Conservation (phyloP, 2,888 invertebrate species). For the Tenthredo livida region DNA sequence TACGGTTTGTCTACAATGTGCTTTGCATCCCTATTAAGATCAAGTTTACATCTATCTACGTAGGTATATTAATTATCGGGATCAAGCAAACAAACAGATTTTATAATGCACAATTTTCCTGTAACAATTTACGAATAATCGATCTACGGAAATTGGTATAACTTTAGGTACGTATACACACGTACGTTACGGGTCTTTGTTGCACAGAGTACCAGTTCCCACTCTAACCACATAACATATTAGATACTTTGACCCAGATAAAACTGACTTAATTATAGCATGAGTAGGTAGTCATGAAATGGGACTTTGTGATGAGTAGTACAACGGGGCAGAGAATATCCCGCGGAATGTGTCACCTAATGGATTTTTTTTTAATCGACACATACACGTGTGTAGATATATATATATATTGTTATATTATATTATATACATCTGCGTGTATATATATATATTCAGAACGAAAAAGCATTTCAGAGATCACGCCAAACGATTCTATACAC, state of each 20-base stretch:
- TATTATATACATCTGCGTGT: not conserved
- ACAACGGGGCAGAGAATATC: conserved; percentile 16
- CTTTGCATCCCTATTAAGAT: conserved; percentile 11
- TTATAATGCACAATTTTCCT: not conserved
- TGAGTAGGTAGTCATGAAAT: conserved; percentile 35
- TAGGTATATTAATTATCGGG: not conserved
- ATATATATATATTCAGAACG: not conserved
- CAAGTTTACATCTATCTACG: not conserved
- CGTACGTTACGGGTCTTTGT: not conserved
- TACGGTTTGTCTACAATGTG: not conserved
- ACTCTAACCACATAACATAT: conserved; percentile 23
- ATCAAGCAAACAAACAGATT: not conserved
- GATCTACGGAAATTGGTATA: not conserved
- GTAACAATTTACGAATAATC: not conserved
- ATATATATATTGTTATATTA: not conserved
- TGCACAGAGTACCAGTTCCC: not conserved
- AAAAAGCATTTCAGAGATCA: conserved; percentile 11
- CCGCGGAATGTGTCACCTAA: conserved; percentile 36
- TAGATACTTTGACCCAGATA: conserved; percentile 51
- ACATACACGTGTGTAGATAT: not conserved
- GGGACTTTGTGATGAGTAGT: conserved; percentile 22
- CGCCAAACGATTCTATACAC: not conserved
- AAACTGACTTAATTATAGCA: conserved; percentile 50
- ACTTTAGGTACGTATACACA: not conserved
- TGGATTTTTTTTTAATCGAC: not conserved